phyloP scores from a whole-genome alignment of 2,113 vertebrate species.

The Atrichornis clamosus region DNA sequence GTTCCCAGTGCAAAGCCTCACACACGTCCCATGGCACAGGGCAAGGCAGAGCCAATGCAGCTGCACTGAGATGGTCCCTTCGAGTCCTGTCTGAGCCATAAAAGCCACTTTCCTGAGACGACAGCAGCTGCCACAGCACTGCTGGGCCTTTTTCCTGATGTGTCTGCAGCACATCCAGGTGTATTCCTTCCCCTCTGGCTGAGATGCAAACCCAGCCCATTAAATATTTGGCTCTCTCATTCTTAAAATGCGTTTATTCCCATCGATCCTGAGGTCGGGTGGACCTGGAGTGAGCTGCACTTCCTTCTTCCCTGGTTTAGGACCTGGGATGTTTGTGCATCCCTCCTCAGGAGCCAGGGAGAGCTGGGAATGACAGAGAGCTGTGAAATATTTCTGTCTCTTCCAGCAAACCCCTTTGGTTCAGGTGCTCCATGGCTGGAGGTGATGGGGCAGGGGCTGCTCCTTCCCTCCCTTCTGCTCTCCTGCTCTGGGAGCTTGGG shows the following conservation, averaged over 20 bases:
- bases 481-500: rapidly evolving
- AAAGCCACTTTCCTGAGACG: neutral
- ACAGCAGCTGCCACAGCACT: neutral
- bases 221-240: neutral
- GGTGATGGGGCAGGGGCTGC: neutral
- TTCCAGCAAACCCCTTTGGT: neutral
- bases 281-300: neutral
- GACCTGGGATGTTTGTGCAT: neutral
- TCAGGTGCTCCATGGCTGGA: neutral
- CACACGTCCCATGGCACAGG: rapidly evolving
- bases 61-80: neutral
- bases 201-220: neutral
- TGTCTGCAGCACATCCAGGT: neutral
- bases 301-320: neutral
- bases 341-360: neutral
- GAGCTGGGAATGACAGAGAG: neutral
- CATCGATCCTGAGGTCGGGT: neutral
- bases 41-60: neutral
- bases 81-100: neutral
- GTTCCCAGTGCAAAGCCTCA: neutral
- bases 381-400: neutral
- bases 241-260: neutral
- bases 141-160: neutral
- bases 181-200: neutral
- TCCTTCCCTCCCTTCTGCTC: neutral